These are phyloP conservation scores for Sinotaia quadrata DNA, from an alignment of 2,888 invertebrate species.

Conservation along the genomic window DNA sequence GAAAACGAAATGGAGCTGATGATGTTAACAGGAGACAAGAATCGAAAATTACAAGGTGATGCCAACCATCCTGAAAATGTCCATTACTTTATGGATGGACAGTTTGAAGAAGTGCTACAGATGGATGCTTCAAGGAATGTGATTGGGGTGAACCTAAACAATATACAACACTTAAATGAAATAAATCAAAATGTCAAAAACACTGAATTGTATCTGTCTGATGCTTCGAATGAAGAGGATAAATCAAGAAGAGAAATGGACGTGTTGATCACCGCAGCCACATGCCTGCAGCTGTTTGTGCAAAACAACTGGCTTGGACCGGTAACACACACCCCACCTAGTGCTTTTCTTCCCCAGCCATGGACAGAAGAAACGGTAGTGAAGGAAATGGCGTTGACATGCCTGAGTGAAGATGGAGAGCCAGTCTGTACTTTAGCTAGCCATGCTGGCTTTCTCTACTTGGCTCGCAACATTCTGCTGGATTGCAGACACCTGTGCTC, in stretches of 20 bases:
- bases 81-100: too few species aligned
- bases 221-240: too few species aligned
- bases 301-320: constrained; percentile 89
- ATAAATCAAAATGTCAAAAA: too few species aligned
- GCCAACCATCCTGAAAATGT: too few species aligned
- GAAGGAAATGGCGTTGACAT: constrained; percentile 37
- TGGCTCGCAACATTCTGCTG: constrained; percentile 64
- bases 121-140: too few species aligned
- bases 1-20: too few species aligned
- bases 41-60: too few species aligned
- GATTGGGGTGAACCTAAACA: too few species aligned
- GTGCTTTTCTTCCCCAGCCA: background rate
- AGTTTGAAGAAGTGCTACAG: too few species aligned
- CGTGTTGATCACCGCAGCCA: constrained; percentile 77
- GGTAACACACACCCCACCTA: constrained; percentile 54
- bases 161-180: too few species aligned
- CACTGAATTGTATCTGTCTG: too few species aligned
- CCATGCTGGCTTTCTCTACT: constrained; percentile 74
- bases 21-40: too few species aligned
- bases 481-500: constrained; percentile 46
- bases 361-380: constrained; percentile 15
- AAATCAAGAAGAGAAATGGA: constrained; percentile 61
- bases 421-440: constrained; percentile 53
- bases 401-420: constrained; percentile 66
- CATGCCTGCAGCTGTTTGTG: constrained; percentile 82